phyloP scores from a whole-genome alignment of 2,888 invertebrate genomes.

The Caenorhabditis drosophilae region DNA sequence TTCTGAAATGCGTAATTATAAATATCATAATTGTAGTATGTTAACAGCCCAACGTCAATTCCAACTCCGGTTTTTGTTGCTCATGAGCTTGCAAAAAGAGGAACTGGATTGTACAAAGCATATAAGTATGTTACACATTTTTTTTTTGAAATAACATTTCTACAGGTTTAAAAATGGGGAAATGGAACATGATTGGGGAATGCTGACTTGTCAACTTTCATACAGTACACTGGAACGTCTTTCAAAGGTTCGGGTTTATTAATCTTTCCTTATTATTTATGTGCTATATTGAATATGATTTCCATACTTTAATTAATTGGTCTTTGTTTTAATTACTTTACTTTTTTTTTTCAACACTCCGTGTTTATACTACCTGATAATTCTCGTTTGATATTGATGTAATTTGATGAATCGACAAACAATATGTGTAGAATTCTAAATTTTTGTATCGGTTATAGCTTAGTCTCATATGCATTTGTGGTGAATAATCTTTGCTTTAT shows the following conservation, averaged over 20 bases:
- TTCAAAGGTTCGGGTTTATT: neutral
- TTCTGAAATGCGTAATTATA: neutral
- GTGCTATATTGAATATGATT: neutral
- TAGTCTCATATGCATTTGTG: too few species aligned
- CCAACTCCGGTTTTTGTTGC: constrained; percentile 59
- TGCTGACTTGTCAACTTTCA: constrained; percentile 5
- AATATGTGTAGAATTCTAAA: too few species aligned
- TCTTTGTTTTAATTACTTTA: too few species aligned
- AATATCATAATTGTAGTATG: constrained; percentile 37
- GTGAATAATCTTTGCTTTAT: too few species aligned
- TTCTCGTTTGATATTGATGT: too few species aligned
- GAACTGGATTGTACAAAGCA: constrained; percentile 34
- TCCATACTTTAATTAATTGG: too few species aligned
- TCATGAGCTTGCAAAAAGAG: constrained; percentile 55
- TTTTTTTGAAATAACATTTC: neutral
- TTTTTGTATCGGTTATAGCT: too few species aligned
- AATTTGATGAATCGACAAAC: too few species aligned
- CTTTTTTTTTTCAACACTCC: too few species aligned
- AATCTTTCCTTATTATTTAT: neutral
- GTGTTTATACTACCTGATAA: too few species aligned
- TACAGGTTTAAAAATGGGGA: constrained; percentile 28
- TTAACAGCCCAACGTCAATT: constrained; percentile 53
- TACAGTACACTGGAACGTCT: neutral
- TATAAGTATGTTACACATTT: constrained; percentile 13
- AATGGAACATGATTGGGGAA: constrained; percentile 10